Conservation (phyloP, 2,888 invertebrate species). For the Brachyptera putata region DNA sequence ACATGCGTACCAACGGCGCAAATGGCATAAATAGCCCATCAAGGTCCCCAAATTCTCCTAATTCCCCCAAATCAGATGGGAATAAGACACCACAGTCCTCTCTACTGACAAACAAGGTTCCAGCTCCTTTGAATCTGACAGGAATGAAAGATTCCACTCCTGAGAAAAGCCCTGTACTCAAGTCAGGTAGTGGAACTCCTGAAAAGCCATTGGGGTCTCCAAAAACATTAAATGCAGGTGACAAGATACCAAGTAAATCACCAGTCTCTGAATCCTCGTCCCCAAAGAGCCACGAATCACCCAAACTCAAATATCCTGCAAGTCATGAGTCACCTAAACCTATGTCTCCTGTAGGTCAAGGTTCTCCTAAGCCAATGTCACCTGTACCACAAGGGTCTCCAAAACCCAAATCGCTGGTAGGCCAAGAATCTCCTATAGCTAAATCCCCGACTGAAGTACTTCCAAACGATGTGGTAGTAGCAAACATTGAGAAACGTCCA, state of each 20-base stretch:
- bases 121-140: neutral
- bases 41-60: neutral
- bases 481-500: neutral
- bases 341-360: neutral
- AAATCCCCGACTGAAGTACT: constrained; percentile 4
- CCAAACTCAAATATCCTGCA: neutral
- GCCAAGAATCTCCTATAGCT: neutral
- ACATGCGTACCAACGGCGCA: neutral
- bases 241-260: neutral
- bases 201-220: neutral
- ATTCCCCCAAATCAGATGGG: neutral
- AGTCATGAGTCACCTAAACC: neutral
- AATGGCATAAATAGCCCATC: neutral
- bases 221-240: neutral
- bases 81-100: neutral
- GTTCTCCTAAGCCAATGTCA: neutral
- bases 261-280: neutral
- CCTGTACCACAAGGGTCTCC: neutral
- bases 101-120: neutral
- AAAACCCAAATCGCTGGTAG: neutral
- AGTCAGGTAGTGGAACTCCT: neutral
- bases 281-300: neutral
- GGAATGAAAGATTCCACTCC: neutral
- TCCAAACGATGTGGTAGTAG: neutral
- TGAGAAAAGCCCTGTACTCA: neutral